Percentiles rank a stretch among this genome's conserved stretches.
These are phyloP conservation scores for Globodera rostochiensis DNA, from an alignment of 1,140 invertebrate genomes.

Conservation along the genomic window DNA sequence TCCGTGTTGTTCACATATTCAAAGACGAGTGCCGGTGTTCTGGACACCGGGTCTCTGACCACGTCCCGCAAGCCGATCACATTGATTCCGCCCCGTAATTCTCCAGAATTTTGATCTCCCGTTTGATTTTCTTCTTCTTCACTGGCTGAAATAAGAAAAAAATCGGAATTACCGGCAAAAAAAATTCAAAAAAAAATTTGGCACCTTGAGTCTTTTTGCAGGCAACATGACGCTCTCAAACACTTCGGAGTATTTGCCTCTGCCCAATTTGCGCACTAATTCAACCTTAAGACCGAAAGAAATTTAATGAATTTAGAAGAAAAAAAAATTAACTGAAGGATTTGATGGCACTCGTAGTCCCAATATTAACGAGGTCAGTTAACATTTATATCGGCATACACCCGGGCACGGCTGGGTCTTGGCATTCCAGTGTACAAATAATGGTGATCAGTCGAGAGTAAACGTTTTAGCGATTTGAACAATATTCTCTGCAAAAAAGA, in stretches of 20 bases:
- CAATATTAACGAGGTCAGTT: constrained; percentile 97
- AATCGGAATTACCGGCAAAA: constrained; percentile 13
- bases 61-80: constrained; percentile 97
- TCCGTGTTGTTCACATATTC: constrained; percentile 99
- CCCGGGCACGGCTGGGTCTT: constrained; percentile 74
- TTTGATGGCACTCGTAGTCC: constrained; percentile 99
- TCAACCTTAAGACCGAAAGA: constrained; percentile 75
- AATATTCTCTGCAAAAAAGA: too few relatives aligned
- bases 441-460: too few relatives aligned
- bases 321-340: constrained; percentile 66
- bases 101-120: constrained; percentile 99
- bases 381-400: constrained; percentile 96
- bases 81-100: constrained; percentile 98
- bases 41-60: constrained; percentile 97
- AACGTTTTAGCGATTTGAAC: too few relatives aligned
- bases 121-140: constrained; percentile 99
- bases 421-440: constrained; percentile 31
- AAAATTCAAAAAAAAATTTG: too few relatives aligned
- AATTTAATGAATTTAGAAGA: too few relatives aligned
- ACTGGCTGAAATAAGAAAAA: constrained; percentile 80
- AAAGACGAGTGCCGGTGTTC: constrained; percentile 97
- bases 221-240: constrained; percentile 98
- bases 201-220: constrained; percentile 95
- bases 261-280: constrained; percentile 92
- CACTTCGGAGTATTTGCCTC: constrained; percentile 99